Evolutionary conservation across 2,888 invertebrate species (phyloP).

Genomic region (Tortricodes alternella): DNA sequence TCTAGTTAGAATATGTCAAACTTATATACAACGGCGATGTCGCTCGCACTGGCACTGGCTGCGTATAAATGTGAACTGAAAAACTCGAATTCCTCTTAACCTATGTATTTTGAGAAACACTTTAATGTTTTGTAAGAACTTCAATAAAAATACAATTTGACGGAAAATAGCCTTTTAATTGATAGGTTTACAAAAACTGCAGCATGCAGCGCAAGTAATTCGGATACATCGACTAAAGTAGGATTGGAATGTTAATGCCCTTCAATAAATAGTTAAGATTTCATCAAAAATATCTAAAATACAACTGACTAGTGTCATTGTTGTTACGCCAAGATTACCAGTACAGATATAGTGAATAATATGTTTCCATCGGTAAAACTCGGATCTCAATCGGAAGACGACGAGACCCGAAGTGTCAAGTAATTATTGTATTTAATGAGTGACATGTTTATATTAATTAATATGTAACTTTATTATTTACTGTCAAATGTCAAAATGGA

Average conservation of each 20-base stretch:
- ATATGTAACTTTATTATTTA: too few species aligned
- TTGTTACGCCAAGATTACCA: conserved; percentile 6
- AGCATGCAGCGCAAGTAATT: conserved; percentile 30
- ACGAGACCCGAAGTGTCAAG: too few species aligned
- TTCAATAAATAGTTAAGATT: conserved; percentile 23
- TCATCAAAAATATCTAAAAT: conserved; percentile 18
- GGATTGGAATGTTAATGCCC: conserved; percentile 22
- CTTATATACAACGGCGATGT: neutral
- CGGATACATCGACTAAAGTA: conserved; percentile 22
- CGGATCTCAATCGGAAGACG: too few species aligned
- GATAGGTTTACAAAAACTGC: conserved; percentile 50
- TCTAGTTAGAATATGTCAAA: conserved; percentile 13
- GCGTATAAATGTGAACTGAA: conserved; percentile 44
- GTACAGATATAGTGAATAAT: too few species aligned
- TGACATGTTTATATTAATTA: too few species aligned
- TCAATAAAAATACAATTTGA: conserved; percentile 47
- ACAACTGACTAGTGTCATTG: conserved; percentile 11
- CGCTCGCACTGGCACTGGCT: neutral
- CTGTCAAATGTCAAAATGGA: too few species aligned
- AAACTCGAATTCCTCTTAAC: conserved; percentile 56
- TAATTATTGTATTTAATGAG: too few species aligned
- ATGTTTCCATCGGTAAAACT: too few species aligned
- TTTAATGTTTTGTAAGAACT: conserved; percentile 49
- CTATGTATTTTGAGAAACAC: conserved; percentile 60
- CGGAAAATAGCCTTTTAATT: conserved; percentile 66